Conservation (phyloP, 2,797 vertebrate genomes). For the Xenopus petersii region DNA sequence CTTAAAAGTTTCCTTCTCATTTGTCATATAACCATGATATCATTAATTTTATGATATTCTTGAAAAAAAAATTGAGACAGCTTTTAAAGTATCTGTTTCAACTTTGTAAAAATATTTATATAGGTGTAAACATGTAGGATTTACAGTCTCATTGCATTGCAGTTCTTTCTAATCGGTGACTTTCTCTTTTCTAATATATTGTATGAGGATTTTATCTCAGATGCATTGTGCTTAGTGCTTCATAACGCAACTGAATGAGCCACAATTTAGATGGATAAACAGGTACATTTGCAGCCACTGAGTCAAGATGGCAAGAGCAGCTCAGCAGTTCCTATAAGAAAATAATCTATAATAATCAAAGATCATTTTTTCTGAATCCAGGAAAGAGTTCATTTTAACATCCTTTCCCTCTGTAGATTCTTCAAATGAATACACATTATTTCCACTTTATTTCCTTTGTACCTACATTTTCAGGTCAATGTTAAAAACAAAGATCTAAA, state of each 20-base stretch:
- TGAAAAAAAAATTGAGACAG: too few relatives aligned
- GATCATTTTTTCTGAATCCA: slow-evolving; percentile 30
- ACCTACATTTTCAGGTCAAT: too few relatives aligned
- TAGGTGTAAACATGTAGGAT: too few relatives aligned
- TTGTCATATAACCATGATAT: too few relatives aligned
- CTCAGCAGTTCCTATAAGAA: slow-evolving; percentile 18
- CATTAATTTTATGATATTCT: too few relatives aligned
- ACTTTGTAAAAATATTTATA: background rate
- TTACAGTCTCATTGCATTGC: background rate
- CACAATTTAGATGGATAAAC: slow-evolving; percentile 27
- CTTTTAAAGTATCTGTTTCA: too few relatives aligned
- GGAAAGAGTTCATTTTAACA: background rate
- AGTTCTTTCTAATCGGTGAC: background rate
- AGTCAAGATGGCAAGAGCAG: slow-evolving; percentile 13
- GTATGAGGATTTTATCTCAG: background rate
- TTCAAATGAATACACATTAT: too few relatives aligned
- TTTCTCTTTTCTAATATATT: background rate
- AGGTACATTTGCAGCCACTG: slow-evolving; percentile 17
- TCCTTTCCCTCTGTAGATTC: too few relatives aligned
- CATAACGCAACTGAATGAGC: slow-evolving; percentile 31
- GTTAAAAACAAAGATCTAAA: background rate
- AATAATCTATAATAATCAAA: slow-evolving; percentile 31
- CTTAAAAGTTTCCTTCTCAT: too few relatives aligned
- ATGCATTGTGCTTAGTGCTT: background rate
- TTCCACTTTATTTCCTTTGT: too few relatives aligned